Percentiles rank a stretch among this genome's conserved stretches.
phyloP scores from a whole-genome alignment of 2,113 vertebrate species.

The Dolichotis patagonum region DNA sequence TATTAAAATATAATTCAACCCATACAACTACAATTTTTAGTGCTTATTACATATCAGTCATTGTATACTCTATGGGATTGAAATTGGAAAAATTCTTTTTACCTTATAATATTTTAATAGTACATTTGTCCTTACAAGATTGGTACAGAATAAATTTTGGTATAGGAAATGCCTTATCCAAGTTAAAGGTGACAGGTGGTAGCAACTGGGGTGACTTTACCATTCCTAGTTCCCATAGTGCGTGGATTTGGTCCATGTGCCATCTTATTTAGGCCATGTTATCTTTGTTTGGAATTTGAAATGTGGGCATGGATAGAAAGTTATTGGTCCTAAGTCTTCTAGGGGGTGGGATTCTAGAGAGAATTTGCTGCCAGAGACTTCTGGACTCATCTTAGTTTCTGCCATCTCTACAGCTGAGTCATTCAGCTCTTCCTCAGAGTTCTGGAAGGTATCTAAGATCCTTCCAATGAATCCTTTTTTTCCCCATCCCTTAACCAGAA shows the following conservation, averaged over 20 bases:
- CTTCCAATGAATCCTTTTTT: not conserved
- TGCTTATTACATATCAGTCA: not conserved
- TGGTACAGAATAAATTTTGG: not conserved
- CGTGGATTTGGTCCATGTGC: not conserved
- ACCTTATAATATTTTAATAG: not conserved
- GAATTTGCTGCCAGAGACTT: not conserved
- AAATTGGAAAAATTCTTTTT: not conserved
- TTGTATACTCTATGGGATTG: not conserved
- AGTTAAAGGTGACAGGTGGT: not conserved
- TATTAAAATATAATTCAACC: slow-evolving; percentile 11
- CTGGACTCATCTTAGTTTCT: not conserved
- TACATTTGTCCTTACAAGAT: not conserved
- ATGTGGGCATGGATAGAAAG: not conserved
- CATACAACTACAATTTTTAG: not conserved
- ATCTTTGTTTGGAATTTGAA: slow-evolving; percentile 5
- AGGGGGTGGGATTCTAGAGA: not conserved
- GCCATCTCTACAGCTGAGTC: not conserved
- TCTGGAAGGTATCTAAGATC: not conserved
- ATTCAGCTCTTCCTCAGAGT: not conserved
- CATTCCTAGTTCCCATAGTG: not conserved
- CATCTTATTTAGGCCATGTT: not conserved
- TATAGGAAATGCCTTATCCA: not conserved
- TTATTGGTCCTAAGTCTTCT: not conserved
- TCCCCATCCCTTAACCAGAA: not conserved
- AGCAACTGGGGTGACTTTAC: not conserved